Evolutionary conservation across 2,888 invertebrate species (phyloP), one percentile per base, ranked within the genome.

Genomic region (Xestia ashworthii): DNA sequence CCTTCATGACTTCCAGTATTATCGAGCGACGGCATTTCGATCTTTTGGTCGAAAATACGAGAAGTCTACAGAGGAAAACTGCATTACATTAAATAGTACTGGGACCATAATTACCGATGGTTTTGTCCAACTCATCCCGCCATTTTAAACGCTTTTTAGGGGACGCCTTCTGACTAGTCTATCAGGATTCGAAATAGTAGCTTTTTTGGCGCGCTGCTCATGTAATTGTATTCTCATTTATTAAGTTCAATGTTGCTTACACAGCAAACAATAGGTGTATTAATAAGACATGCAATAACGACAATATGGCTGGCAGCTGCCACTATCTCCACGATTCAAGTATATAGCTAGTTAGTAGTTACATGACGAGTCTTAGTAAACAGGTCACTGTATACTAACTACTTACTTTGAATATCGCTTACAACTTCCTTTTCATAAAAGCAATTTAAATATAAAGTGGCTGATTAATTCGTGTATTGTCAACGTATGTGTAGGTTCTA

Each of bases 371-470:
- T 77, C 71, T 85, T 70, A 76, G 71, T 80, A 86, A 82, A 87
- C 87, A 75, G 87, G 85, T 86, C 86, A 87, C 53, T 71, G 82
- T 85, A 85, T 87, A 76, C 78, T 85, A 87, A 81, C 78, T 81
- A 76, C 80, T 70, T 82, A 82, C 66, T 76, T 78, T 87, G 81
- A 84, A 84, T 86, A 87, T 74, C 74, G 75, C 50, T 87, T 87
- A 82, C 76, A 78, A 87, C 82, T 87, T 87, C 86, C 82, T 87
- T 74, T 87, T 82, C 78, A 76, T 76, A 82, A 41, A 81, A 22
- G 71, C 72, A 86, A 86, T 86, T 87, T 87, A 76, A 86, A 84
- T 87, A 78, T 76, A 82, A 82, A 85, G 82, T 82, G 71, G 16
- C 38, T 78, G 60, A 69, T 76, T 73, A 76, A 76, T 87, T 82